Base-by-base conservation (phyloP, 1,140 invertebrate genomes). In the Mycetomoellerius zeteki region DNA sequence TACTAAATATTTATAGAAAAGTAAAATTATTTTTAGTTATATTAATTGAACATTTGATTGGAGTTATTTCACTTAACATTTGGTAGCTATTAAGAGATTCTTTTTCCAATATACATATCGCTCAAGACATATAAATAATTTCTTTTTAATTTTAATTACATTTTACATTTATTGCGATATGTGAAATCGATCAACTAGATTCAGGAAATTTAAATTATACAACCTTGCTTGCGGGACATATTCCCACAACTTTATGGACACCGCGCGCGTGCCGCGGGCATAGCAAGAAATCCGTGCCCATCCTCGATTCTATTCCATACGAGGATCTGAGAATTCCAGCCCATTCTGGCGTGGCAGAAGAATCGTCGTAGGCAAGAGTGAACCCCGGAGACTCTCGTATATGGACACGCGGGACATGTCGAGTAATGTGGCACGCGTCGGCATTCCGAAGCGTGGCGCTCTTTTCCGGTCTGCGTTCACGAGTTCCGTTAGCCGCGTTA, bases 381-480 rank as follows among this genome's bases (percentile, higher is more conserved):
- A 24, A 85, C 62, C 30, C 19, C 27, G 52, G 8, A 47, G 86
- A 75, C 58, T 60, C 24, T 86, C 91, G 72, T 90, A 90, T 89
- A 93, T 91, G 92, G 93, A 90, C 89, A 92, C 90, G 81, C 85
- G 69, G 88, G 88, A 87, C 91, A 93, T 90, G 88, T 90, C 89
- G 85, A 92, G 77, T 90, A 88, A 91, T 86, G 88, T 87, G 89
- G 90, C 91, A 93, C 93, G 93, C 91, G 92, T 93, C 91, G 90
- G 86, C 91, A 91, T 93, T 91, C 90, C 91, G 76, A 88, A 88
- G 85, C 80, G 87, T 78, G 87, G 77, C 69, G 72, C 75, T 90
- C 86, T 91, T 92, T 94, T 94, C 93, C 93, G 93, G 93, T 94
- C 84, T 88, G 56, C 86, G 67, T 85, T 30, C 60, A 64, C 73